Conservation (phyloP, 2,797 vertebrate species). For the Lepus townsendii region DNA sequence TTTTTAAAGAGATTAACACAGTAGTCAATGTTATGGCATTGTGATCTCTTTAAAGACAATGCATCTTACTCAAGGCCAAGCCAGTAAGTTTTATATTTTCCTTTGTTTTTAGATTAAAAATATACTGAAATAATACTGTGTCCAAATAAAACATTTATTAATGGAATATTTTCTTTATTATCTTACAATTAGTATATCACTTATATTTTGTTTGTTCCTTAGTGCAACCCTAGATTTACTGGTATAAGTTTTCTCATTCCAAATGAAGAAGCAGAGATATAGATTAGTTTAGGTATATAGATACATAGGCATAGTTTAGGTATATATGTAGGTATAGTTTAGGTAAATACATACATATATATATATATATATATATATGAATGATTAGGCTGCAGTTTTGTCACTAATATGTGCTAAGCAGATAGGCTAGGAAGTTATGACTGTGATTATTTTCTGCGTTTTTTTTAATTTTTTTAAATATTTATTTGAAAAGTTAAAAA, state of each 20-base stretch:
- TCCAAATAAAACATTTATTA: not conserved
- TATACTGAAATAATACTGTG: not conserved
- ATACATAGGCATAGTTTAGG: not conserved
- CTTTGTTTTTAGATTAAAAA: not conserved
- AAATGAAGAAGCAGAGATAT: slow-evolving; percentile 2
- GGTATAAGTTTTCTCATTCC: not conserved
- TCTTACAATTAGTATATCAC: not conserved
- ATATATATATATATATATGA: too few relatives aligned
- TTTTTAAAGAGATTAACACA: not conserved
- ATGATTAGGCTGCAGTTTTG: not conserved
- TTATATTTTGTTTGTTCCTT: slow-evolving; percentile 2
- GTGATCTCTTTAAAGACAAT: not conserved
- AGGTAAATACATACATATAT: too few relatives aligned
- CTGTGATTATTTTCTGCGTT: not conserved
- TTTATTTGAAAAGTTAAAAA: too few relatives aligned
- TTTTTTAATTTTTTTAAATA: not conserved
- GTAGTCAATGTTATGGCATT: not conserved
- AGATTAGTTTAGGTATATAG: not conserved
- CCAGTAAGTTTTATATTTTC: slow-evolving; percentile 4
- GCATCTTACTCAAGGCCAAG: not conserved
- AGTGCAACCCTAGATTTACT: not conserved
- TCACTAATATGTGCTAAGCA: not conserved
- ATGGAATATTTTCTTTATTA: not conserved
- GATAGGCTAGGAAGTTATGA: not conserved
- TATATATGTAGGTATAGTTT: too few relatives aligned